Evolutionary conservation across 2,113 vertebrate species (phyloP).

Genomic region (Seriola rivoliana): DNA sequence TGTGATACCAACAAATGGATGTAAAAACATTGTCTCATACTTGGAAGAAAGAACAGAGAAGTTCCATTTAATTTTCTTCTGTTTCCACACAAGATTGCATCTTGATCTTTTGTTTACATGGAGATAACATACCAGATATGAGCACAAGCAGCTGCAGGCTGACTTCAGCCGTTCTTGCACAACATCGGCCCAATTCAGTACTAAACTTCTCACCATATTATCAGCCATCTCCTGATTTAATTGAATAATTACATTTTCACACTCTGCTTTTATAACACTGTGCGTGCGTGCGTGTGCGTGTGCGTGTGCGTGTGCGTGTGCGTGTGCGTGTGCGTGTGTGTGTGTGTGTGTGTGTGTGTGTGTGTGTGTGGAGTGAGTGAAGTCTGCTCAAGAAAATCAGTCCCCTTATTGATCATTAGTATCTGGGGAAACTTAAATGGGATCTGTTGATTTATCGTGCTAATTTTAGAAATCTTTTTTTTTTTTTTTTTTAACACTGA

Average conservation of each 20-base stretch:
- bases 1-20: not conserved
- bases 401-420: conserved; percentile 37
- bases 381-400: conserved; percentile 30
- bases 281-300: conserved; percentile 42
- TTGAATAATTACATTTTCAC: conserved; percentile 61
- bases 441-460: conserved; percentile 41
- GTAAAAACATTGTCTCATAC: not conserved
- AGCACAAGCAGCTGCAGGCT: conserved; percentile 46
- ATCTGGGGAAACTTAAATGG: conserved; percentile 21
- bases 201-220: conserved; percentile 64
- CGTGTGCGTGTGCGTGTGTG: conserved; percentile 46
- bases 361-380: conserved; percentile 38
- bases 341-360: conserved; percentile 48
- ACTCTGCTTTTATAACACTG: conserved; percentile 68
- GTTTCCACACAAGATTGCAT: not conserved
- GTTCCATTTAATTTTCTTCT: not conserved
- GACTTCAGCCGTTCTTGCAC: conserved; percentile 47
- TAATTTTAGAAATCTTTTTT: conserved; percentile 41
- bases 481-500: conserved; percentile 50
- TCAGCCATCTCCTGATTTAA: conserved; percentile 66
- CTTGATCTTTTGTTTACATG: not conserved
- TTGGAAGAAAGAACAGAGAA: not conserved
- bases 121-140: not conserved
- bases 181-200: conserved; percentile 39
- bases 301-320: no score